Evolutionary conservation across 2,113 vertebrate species (phyloP), one percentile per base, ranked within the genome.

Genomic region (Melierax canorus): DNA sequence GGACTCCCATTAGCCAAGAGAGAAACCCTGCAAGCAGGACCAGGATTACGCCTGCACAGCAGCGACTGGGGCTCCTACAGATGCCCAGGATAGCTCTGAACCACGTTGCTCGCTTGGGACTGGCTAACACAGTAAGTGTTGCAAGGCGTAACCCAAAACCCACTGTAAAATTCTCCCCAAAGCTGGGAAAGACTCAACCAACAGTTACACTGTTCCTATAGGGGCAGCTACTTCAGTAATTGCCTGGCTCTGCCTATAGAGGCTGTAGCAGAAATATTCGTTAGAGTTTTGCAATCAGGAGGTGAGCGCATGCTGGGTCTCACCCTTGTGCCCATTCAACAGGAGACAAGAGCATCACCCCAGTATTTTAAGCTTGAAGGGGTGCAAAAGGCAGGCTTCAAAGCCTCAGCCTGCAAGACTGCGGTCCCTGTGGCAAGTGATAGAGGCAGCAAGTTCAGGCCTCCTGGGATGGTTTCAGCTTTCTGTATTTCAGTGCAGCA

Each of bases 81-180:
- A 10, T 19, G 4, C 29, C 21, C 43, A 21, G 22, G 19, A 27
- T 21, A 55, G 15, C n/a, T 51, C 80, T 72, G 56, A 64, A n/a
- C 19, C 14, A 36, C 2, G 3, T 26, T 3, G 0, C 39, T 74
- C 0, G 0, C 29, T 68, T 73, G 29, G 38, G 5, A 18, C 45
- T 19, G 22, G 6, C 43, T 73, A 30, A 30, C 4, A 60, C 21
- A 34, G 9, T 5, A 48, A 50, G 12, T 2, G 5, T 4, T 29
- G 29, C 26, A 56, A 87, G 12, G 13, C 13, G 20, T 27, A 81
- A 78, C 11, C 9, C 22, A 59, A 86, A 91, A 23, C 23, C 53
- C 23, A 18, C 9, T 30, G 4, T 27, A 68, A 53, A 77, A 38
- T 41, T 48, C 63, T n/a, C 13, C 36, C 20, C 30, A 30, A 67